phyloP scores from a whole-genome alignment of 2,113 vertebrate genomes.

The Pica pica region DNA sequence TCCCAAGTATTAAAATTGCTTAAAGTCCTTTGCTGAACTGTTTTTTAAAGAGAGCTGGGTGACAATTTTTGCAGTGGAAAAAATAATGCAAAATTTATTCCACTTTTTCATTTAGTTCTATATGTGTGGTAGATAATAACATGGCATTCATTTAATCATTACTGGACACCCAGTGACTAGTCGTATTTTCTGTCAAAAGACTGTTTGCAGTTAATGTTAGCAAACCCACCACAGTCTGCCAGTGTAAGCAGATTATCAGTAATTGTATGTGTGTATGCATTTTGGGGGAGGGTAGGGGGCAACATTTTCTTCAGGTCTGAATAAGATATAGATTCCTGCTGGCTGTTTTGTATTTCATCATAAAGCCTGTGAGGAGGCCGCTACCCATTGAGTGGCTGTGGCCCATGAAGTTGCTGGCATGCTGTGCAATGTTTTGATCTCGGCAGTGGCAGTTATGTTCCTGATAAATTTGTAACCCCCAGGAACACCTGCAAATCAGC shows the following conservation, averaged over 20 bases:
- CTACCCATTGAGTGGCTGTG: constrained; percentile 87
- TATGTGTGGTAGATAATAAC: constrained; percentile 87
- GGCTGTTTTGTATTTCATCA: constrained; percentile 91
- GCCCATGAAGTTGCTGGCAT: constrained; percentile 84
- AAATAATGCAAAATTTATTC: constrained; percentile 74
- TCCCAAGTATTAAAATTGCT: constrained; percentile 51
- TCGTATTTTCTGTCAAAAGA: constrained; percentile 89
- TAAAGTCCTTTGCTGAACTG: constrained; percentile 44
- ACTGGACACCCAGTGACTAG: constrained; percentile 88
- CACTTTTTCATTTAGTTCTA: constrained; percentile 81
- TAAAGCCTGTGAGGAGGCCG: constrained; percentile 88
- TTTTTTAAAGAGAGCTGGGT: constrained; percentile 50
- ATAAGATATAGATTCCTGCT: constrained; percentile 89
- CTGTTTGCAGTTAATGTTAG: constrained; percentile 90
- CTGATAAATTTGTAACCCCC: constrained; percentile 88
- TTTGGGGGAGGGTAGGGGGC: constrained; percentile 82
- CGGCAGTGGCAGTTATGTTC: constrained; percentile 88
- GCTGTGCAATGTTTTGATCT: constrained; percentile 91
- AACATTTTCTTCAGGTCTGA: constrained; percentile 90
- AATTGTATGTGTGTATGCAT: constrained; percentile 94
- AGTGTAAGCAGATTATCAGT: constrained; percentile 92
- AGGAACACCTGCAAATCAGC: constrained; percentile 90
- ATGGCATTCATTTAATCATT: constrained; percentile 86
- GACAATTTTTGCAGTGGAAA: constrained; percentile 57
- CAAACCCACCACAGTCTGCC: constrained; percentile 86